These are phyloP conservation scores for Bruchidius siliquastri DNA, from an alignment of 2,888 invertebrate species.

Conservation along the genomic window DNA sequence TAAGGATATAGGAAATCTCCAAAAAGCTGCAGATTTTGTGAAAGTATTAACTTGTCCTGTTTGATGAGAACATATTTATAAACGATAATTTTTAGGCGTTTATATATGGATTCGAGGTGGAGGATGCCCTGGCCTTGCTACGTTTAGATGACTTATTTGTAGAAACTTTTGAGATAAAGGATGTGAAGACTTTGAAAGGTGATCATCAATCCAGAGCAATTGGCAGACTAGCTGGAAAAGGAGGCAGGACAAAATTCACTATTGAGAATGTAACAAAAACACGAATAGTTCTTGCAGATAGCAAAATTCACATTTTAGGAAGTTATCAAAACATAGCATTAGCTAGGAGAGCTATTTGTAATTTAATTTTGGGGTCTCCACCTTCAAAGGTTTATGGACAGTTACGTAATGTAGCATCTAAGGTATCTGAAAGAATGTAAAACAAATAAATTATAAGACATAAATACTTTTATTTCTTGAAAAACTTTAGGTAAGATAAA, in stretches of 20 bases:
- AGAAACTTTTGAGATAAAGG: constrained; percentile 94
- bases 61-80: not conserved
- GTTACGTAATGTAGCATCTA: constrained; percentile 77
- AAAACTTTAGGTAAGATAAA: constrained; percentile 61
- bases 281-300: constrained; percentile 93
- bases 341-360: constrained; percentile 91
- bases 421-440: constrained; percentile 77
- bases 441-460: not conserved
- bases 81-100: constrained; percentile 60
- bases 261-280: constrained; percentile 99
- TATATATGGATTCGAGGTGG: constrained; percentile 92
- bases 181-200: constrained; percentile 91
- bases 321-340: constrained; percentile 95
- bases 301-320: constrained; percentile 94
- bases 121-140: constrained; percentile 91
- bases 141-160: constrained; percentile 95
- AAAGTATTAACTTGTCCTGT: constrained; percentile 45
- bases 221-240: constrained; percentile 96
- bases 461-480: constrained; percentile 29
- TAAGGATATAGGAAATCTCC: constrained; percentile 82
- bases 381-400: constrained; percentile 98
- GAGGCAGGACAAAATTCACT: constrained; percentile 93
- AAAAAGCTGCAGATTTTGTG: constrained; percentile 98
- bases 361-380: constrained; percentile 93
- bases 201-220: constrained; percentile 95